phyloP scores from a whole-genome alignment of 2,888 invertebrate species.

The Allygus modestus region DNA sequence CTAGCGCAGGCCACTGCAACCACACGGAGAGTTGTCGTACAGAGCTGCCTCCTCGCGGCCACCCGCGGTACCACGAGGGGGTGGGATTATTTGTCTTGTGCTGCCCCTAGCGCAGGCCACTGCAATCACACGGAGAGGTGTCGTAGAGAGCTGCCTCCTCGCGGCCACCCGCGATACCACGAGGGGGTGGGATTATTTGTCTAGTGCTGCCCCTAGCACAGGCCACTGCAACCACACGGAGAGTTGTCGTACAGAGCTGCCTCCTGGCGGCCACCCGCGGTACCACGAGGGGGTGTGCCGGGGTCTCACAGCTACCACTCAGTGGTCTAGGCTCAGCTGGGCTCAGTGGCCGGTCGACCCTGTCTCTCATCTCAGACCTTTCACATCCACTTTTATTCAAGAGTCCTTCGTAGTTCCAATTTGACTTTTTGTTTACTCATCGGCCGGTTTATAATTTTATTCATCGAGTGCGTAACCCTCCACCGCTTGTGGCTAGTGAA shows the following conservation, averaged over 20 bases:
- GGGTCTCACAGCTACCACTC: constrained; percentile 44
- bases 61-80: constrained; percentile 6
- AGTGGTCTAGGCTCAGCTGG: constrained; percentile 48
- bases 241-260: background rate
- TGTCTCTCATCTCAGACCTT: constrained; percentile 15
- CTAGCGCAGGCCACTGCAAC: background rate
- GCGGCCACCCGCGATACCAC: constrained; percentile 16
- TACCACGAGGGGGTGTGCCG: constrained; percentile 46
- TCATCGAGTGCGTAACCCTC: background rate
- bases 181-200: background rate
- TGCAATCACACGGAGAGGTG: background rate
- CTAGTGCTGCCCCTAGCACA: background rate
- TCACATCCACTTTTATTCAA: constrained; percentile 13
- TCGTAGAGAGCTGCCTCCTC: background rate
- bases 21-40: background rate
- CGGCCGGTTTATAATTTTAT: background rate
- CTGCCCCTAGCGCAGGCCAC: background rate
- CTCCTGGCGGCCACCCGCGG: constrained; percentile 26
- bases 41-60: constrained; percentile 10
- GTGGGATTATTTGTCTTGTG: background rate
- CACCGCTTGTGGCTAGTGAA: constrained; percentile 28
- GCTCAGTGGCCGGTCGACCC: constrained; percentile 35
- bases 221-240: background rate
- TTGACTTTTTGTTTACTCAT: constrained; percentile 8
- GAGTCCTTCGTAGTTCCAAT: background rate